Percentiles rank a stretch among this genome's conserved stretches.
phyloP scores from a whole-genome alignment of 2,888 invertebrate genomes.

The Zaprionus obscuricornis region DNA sequence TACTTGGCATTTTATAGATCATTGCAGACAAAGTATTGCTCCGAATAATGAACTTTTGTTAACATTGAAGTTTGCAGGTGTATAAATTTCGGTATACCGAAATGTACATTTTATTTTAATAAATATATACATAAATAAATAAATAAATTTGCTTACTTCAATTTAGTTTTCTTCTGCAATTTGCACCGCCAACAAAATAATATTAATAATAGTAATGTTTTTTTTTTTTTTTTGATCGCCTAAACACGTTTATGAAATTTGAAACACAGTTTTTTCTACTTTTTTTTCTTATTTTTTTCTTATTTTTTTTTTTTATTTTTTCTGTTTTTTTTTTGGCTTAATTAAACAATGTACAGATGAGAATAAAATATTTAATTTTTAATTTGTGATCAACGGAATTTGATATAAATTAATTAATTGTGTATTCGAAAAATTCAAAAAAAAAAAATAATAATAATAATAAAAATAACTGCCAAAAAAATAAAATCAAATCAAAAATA shows the following conservation, averaged over 20 bases:
- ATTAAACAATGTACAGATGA: slow-evolving; percentile 33
- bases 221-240: too few species aligned
- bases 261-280: too few species aligned
- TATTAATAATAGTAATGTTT: too few species aligned
- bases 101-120: too few species aligned
- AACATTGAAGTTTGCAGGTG: too few species aligned
- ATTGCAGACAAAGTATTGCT: too few species aligned
- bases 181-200: slow-evolving; percentile 31
- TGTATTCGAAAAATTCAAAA: background rate
- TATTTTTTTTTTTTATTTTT: background rate
- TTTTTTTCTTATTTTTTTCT: slow-evolving; percentile 6
- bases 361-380: slow-evolving; percentile 4
- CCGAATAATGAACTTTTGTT: too few species aligned
- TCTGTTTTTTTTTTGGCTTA: slow-evolving; percentile 14
- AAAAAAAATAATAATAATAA: too few species aligned
- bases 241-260: too few species aligned
- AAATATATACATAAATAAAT: slow-evolving; percentile 49
- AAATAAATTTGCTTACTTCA: background rate
- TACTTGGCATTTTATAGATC: too few species aligned
- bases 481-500: slow-evolving; percentile 3
- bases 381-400: slow-evolving; percentile 22
- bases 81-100: too few species aligned
- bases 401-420: background rate
- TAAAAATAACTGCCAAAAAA: background rate
- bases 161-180: slow-evolving; percentile 25